phyloP scores from a whole-genome alignment of 2,888 invertebrate species.

The Drosophila aldrichi region DNA sequence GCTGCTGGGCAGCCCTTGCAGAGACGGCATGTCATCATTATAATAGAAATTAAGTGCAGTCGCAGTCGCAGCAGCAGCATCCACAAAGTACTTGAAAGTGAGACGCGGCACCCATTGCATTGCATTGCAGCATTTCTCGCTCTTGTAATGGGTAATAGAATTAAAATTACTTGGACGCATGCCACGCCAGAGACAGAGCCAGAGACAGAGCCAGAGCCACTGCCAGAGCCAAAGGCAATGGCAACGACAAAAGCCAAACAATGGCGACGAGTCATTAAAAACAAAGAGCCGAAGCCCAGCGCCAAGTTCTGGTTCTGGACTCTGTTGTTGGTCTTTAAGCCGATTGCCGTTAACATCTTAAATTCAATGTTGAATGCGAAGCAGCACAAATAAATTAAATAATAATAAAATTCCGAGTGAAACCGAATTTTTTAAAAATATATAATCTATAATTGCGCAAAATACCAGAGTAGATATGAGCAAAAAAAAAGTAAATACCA shows the following conservation, averaged over 20 bases:
- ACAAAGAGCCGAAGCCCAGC: slow-evolving; percentile 57
- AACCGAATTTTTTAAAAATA: not conserved
- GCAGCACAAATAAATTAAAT: not conserved
- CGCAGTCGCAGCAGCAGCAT: slow-evolving; percentile 33
- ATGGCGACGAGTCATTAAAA: slow-evolving; percentile 65
- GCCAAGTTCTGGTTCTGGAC: slow-evolving; percentile 39
- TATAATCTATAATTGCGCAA: not conserved
- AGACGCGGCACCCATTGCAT: slow-evolving; percentile 39
- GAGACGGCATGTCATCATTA: slow-evolving; percentile 76
- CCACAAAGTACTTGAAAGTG: slow-evolving; percentile 32
- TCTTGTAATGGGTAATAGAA: slow-evolving; percentile 71
- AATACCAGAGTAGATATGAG: not conserved
- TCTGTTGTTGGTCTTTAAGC: slow-evolving; percentile 27
- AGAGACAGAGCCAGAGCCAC: slow-evolving; percentile 12
- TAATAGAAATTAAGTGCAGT: slow-evolving; percentile 77
- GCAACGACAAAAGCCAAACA: slow-evolving; percentile 56
- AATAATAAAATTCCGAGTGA: not conserved
- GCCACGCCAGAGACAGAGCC: slow-evolving; percentile 49
- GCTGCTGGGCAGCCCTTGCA: slow-evolving; percentile 49
- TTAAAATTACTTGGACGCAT: slow-evolving; percentile 75
- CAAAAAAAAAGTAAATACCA: not conserved
- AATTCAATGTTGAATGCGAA: not conserved
- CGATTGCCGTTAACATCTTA: slow-evolving; percentile 26
- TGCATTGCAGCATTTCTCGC: slow-evolving; percentile 30
- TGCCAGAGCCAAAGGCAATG: slow-evolving; percentile 19